Conservation (phyloP, 1,140 invertebrate genomes). For the Helicoverpa armigera region DNA sequence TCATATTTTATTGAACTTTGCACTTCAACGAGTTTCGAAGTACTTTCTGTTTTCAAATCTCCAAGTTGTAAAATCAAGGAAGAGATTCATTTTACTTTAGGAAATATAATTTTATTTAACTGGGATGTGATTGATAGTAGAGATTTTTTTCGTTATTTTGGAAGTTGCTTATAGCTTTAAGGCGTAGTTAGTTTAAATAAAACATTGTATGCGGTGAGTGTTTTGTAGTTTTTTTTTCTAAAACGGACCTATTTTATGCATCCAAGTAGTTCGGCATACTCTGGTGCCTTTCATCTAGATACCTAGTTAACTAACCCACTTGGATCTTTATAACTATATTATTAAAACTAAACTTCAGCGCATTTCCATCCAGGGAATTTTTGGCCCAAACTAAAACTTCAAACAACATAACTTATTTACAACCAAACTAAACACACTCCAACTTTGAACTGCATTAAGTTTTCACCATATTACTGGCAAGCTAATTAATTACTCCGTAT, state of each 20-base stretch:
- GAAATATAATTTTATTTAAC: neutral
- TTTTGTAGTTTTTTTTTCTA: too few species aligned
- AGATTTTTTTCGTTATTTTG: too few species aligned
- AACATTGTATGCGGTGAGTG: too few species aligned
- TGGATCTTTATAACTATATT: too few species aligned
- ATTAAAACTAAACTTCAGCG: neutral
- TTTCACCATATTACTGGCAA: constrained; percentile 32
- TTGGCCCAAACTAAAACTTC: neutral
- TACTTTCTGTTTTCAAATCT: neutral
- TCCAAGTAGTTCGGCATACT: too few species aligned
- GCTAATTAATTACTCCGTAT: constrained; percentile 25
- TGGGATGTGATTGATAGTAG: too few species aligned
- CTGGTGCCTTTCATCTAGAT: too few species aligned
- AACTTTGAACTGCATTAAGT: constrained; percentile 31
- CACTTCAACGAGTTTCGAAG: neutral
- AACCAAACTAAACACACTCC: neutral
- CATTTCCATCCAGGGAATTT: neutral
- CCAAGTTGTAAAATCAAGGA: too few species aligned
- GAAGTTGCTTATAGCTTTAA: too few species aligned
- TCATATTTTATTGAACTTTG: constrained; percentile 1
- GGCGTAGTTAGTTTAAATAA: too few species aligned
- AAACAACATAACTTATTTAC: constrained; percentile 13
- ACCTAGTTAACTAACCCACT: too few species aligned
- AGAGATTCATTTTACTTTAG: neutral
- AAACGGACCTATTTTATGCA: too few species aligned